phyloP scores from a whole-genome alignment of 2,888 invertebrate genomes.

The Carcina quercana region DNA sequence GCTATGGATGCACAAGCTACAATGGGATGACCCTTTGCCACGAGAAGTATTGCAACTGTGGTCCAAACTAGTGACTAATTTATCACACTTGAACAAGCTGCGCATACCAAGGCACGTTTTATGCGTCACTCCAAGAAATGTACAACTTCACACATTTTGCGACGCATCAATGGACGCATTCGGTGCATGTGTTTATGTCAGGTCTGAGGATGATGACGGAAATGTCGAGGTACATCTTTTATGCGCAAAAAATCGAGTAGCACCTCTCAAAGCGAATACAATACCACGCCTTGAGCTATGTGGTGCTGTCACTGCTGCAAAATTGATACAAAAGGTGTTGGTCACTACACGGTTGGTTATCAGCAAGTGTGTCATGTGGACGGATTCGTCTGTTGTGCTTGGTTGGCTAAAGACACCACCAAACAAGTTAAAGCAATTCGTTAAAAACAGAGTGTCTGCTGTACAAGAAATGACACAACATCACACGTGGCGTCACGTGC shows the following conservation, averaged over 20 bases:
- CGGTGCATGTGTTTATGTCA: conserved; percentile 6
- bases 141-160: conserved; percentile 7
- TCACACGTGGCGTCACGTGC: conserved; percentile 20
- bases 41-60: no score
- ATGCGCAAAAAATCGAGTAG: conserved; percentile 5
- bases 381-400: conserved; percentile 22
- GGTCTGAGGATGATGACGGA: conserved; percentile 1
- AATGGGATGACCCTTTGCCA: conserved; percentile 21
- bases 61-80: no score
- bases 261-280: conserved; percentile 11
- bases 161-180: conserved; percentile 8
- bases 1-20: conserved; percentile 19
- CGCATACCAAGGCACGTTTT: conserved; percentile 4
- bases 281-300: conserved; percentile 14
- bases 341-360: conserved; percentile 1
- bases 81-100: conserved; percentile 5
- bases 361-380: conserved; percentile 4
- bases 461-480: conserved; percentile 18
- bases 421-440: conserved; percentile 16
- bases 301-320: conserved; percentile 10
- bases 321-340: conserved; percentile 6
- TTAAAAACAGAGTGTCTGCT: conserved; percentile 20
- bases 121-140: not conserved
- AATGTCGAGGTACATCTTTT: conserved; percentile 1
- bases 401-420: conserved; percentile 17